These are phyloP conservation scores for Scolopax bukidnonensis DNA, from an alignment of 2,797 vertebrate genomes.

Conservation along the genomic window DNA sequence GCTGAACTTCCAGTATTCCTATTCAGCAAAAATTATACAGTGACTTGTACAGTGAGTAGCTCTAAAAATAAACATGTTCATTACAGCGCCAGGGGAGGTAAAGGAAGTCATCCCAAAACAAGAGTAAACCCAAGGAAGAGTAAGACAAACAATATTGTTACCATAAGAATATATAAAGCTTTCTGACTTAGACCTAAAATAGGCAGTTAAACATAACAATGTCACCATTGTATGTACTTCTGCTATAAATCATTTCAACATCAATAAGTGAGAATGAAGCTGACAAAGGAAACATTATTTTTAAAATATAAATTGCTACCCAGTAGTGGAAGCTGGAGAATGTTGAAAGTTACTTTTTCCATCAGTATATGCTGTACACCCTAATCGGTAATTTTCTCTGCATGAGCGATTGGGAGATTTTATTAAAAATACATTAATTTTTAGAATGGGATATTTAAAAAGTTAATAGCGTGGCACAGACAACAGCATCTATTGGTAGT, in stretches of 20 bases:
- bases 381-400: not conserved
- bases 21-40: not conserved
- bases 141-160: not conserved
- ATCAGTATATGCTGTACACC: not conserved
- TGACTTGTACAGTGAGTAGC: not conserved
- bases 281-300: not conserved
- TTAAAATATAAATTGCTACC: not conserved
- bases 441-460: not conserved
- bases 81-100: not conserved
- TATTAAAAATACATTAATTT: constrained; percentile 26
- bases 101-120: constrained; percentile 1
- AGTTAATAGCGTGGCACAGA: not conserved
- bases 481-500: not conserved
- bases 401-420: not conserved
- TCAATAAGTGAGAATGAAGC: not conserved
- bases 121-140: not conserved
- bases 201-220: not conserved
- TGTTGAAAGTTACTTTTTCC: not conserved
- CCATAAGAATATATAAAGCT: not conserved
- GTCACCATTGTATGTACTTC: not conserved
- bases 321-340: not conserved
- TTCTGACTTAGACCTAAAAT: not conserved
- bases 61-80: not conserved
- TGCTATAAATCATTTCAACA: not conserved
- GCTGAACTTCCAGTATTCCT: not conserved